Evolutionary conservation across 2,888 invertebrate genomes (phyloP).

Genomic region (Spodoptera exigua): DNA sequence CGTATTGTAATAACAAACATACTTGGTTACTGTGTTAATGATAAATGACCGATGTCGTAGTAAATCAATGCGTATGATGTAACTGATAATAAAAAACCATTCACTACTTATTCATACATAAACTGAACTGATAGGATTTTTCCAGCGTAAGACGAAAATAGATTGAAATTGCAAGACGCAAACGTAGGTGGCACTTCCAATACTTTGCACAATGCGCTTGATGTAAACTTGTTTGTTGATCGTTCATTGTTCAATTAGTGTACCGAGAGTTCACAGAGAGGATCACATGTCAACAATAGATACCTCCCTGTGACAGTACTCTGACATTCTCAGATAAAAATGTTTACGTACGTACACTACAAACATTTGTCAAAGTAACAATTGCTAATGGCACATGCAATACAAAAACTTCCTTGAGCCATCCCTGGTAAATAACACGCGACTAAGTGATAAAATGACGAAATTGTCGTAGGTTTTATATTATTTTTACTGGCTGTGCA

Average conservation of each 20-base stretch:
- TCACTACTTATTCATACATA: slow-evolving; percentile 13
- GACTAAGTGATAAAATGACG: slow-evolving; percentile 34
- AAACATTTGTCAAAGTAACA: slow-evolving; percentile 12
- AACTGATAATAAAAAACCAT: slow-evolving; percentile 12
- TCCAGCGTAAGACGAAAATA: slow-evolving; percentile 11
- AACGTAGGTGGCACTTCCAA: slow-evolving; percentile 8
- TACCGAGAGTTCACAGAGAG: slow-evolving; percentile 41
- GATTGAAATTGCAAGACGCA: neutral
- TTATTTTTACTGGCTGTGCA: slow-evolving; percentile 11
- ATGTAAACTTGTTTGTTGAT: slow-evolving; percentile 33
- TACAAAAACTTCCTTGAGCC: slow-evolving; percentile 18
- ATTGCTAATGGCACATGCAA: slow-evolving; percentile 14
- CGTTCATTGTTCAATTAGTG: slow-evolving; percentile 37
- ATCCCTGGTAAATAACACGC: slow-evolving; percentile 34
- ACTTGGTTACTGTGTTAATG: neutral
- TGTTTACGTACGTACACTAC: slow-evolving; percentile 28
- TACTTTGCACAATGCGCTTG: slow-evolving; percentile 27
- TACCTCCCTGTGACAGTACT: slow-evolving; percentile 16
- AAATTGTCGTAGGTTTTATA: slow-evolving; percentile 14
- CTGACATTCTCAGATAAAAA: slow-evolving; percentile 33
- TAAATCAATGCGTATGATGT: slow-evolving; percentile 3
- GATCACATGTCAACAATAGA: slow-evolving; percentile 44
- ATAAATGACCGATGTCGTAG: slow-evolving; percentile 1
- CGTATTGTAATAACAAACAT: slow-evolving; percentile 12
- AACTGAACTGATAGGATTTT: neutral